Evolutionary conservation across 2,797 vertebrate genomes (phyloP).

Genomic region (Chrosomus eos): DNA sequence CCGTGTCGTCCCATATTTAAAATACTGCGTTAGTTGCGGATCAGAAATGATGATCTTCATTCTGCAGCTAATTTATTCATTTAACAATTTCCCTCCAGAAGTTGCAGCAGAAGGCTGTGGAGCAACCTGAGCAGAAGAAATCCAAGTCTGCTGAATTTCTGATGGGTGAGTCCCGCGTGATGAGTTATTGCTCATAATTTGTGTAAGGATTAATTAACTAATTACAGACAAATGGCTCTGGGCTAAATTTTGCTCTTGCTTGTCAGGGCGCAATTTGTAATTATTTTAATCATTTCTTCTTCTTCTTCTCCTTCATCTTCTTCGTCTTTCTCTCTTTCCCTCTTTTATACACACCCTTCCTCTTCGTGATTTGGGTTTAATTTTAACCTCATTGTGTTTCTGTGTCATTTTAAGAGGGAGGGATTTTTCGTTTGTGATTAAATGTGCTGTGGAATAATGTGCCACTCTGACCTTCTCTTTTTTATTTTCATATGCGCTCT

Average conservation of each 20-base stretch:
- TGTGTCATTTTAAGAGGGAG: conserved; percentile 90
- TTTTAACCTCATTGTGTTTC: conserved; percentile 99
- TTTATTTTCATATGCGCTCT: conserved; percentile 67
- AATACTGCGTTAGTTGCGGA: conserved; percentile 99
- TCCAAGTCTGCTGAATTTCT: conserved; percentile 99
- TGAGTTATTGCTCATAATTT: conserved; percentile 99
- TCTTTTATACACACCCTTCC: conserved; percentile 56
- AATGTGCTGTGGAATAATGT: conserved; percentile 74
- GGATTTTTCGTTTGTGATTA: conserved; percentile 80
- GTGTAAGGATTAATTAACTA: conserved; percentile 99
- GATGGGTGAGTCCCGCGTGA: conserved; percentile 99
- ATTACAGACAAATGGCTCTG: conserved; percentile 99
- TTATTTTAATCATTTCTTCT: conserved; percentile 99
- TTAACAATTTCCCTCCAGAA: conserved; percentile 99
- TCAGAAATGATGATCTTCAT: conserved; percentile 99
- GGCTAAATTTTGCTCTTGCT: conserved; percentile 99
- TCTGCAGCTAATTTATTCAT: conserved; percentile 99
- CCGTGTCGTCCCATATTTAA: conserved; percentile 99
- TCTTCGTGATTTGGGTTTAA: conserved; percentile 93
- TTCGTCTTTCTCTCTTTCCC: conserved; percentile 63
- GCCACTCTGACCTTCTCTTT: conserved; percentile 64
- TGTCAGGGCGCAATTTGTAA: conserved; percentile 99
- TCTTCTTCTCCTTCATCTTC: conserved; percentile 77
- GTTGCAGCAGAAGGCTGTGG: conserved; percentile 99
- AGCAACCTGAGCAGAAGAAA: conserved; percentile 99